A percentile compares a stretch with the other conserved stretches of the same genome.
Evolutionary conservation across 2,888 invertebrate genomes (phyloP).

Genomic region (Malthinus seriepunctatus): DNA sequence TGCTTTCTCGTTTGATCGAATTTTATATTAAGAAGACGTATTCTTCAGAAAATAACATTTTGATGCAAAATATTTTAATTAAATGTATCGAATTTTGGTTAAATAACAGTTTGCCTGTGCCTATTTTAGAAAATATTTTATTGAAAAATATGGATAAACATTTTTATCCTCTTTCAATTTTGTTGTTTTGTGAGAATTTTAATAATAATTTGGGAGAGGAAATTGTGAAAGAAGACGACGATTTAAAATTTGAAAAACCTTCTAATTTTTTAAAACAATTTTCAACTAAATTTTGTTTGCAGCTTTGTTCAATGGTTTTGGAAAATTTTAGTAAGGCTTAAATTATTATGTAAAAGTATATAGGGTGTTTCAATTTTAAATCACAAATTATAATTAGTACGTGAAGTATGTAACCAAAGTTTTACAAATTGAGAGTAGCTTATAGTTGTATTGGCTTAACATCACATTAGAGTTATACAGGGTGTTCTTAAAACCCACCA

Average conservation of each 20-base stretch:
- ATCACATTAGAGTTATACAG: too few species aligned
- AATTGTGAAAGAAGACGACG: constrained; percentile 41
- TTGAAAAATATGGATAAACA: constrained; percentile 56
- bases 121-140: constrained; percentile 50
- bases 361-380: too few species aligned
- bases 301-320: constrained; percentile 54
- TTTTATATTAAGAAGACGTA: constrained; percentile 53
- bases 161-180: constrained; percentile 54
- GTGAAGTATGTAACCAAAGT: too few species aligned
- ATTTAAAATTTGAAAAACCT: constrained; percentile 44
- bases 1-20: constrained; percentile 49
- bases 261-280: constrained; percentile 54
- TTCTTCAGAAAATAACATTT: constrained; percentile 53
- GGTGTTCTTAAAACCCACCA: too few species aligned
- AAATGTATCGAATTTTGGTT: constrained; percentile 56
- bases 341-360: constrained; percentile 1
- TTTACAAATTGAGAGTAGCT: too few species aligned
- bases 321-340: constrained; percentile 54
- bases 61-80: constrained; percentile 55
- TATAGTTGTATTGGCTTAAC: too few species aligned
- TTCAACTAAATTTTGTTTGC: constrained; percentile 55
- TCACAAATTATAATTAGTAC: too few species aligned
- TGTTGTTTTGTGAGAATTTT: constrained; percentile 55
- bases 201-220: constrained; percentile 49
- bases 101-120: constrained; percentile 49